Evolutionary conservation across 2,113 vertebrate genomes (phyloP), one percentile per base, ranked within the genome.

Genomic region (Tachysurus fulvidraco): DNA sequence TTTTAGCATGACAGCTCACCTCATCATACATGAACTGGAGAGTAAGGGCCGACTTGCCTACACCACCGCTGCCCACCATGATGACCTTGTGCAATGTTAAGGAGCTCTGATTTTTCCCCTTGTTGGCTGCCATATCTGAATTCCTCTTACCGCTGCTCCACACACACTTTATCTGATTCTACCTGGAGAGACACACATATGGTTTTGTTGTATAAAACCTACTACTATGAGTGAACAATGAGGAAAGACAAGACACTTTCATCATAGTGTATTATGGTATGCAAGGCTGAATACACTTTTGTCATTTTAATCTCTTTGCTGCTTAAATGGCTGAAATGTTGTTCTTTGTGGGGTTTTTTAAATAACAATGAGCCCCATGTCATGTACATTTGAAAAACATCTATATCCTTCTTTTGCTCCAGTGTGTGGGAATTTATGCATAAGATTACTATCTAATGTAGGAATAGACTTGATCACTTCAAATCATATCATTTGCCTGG

Each of bases 21-120:
- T 90, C 90, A 71, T 90, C 90, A 79, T 90, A 90, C 90, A 90
- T 90, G 30, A 90, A 90, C 90, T 90, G 90, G 25, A 90, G 88
- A 1, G 90, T 90, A 44, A 90, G 90, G n/a, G 90, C 90, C 8
- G 90, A 90, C 78, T 90, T 90, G 78, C 90, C 90, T 30, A 90
- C 90, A 25, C 90, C 90, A 62, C 90, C 90, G 25, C 90, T 90
- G 81, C 90, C 90, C 82, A 90, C 90, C 90, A 90, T 90, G 50
- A 90, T 90, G 81, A 90, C 90, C 86, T 90, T 90, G 88, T 90
- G 90, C 25, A 90, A 83, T n/a, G 77, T 55, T 46, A 90, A 83
- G 5, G 86, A 89, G 86, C 88, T 90, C 82, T 89, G 90, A 83
- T 44, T 85, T 81, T 89, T 90, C 50, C 84, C 79, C 86, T 90